phyloP scores from a whole-genome alignment of 2,888 invertebrate genomes.

The Caenorhabditis sp. region DNA sequence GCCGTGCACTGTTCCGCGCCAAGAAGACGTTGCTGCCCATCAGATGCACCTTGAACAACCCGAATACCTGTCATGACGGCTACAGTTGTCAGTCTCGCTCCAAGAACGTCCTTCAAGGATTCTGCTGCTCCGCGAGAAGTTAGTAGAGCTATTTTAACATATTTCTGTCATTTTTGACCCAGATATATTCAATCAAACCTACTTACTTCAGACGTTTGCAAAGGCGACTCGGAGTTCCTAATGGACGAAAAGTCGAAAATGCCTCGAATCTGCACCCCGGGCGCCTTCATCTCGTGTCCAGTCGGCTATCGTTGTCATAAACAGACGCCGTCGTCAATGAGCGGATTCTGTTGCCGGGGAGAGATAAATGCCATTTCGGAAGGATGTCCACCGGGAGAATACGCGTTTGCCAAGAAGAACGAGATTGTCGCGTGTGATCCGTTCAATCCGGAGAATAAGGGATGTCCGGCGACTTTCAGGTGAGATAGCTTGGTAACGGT shows the following conservation, averaged over 20 bases:
- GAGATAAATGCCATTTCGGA: constrained; percentile 78
- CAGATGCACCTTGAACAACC: constrained; percentile 76
- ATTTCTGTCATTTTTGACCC: background rate
- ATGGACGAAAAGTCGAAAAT: constrained; percentile 79
- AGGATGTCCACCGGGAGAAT: constrained; percentile 80
- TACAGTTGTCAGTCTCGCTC: constrained; percentile 77
- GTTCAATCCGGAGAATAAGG: constrained; percentile 77
- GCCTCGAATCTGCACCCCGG: constrained; percentile 79
- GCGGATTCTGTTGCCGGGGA: constrained; percentile 79
- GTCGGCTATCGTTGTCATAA: constrained; percentile 77
- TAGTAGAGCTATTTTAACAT: constrained; percentile 1
- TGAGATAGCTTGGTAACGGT: no score
- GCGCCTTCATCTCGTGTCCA: constrained; percentile 78
- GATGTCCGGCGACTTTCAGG: constrained; percentile 70
- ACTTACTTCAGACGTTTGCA: constrained; percentile 74
- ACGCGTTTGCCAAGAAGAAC: constrained; percentile 72
- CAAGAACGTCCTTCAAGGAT: constrained; percentile 77
- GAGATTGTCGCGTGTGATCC: constrained; percentile 80
- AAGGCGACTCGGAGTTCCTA: constrained; percentile 76
- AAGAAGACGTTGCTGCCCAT: constrained; percentile 73
- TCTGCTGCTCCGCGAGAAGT: constrained; percentile 79
- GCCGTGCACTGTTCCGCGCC: constrained; percentile 75
- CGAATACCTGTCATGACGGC: constrained; percentile 76
- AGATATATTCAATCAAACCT: no score
- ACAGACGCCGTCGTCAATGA: constrained; percentile 57